A percentile compares a stretch with the other conserved stretches of the same genome.
Conservation (phyloP, 2,888 invertebrate genomes). For the Lamproptera curius region DNA sequence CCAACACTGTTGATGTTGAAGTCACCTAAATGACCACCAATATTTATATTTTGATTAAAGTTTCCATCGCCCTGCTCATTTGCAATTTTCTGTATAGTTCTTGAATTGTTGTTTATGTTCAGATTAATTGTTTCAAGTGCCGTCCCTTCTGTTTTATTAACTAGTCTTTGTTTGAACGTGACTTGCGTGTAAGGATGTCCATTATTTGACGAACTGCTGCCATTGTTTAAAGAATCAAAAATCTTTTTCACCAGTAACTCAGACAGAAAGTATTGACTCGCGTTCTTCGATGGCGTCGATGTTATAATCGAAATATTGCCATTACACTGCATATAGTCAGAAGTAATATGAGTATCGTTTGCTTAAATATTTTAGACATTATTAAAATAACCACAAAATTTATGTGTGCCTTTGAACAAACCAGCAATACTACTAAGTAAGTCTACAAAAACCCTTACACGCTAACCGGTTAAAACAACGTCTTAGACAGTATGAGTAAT, state of each 20-base stretch:
- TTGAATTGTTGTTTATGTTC: no score
- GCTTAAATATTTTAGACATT: neutral
- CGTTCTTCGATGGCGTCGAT: neutral
- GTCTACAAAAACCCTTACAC: no score
- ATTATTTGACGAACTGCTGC: neutral
- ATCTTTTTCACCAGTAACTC: constrained; percentile 1
- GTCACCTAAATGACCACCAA: constrained; percentile 7
- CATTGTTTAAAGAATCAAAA: neutral
- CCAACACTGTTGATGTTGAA: constrained; percentile 9
- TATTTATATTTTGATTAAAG: constrained; percentile 6
- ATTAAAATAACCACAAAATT: neutral
- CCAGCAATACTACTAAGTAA: no score
- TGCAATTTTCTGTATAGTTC: constrained; percentile 3
- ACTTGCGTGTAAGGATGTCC: neutral
- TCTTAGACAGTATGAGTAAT: no score
- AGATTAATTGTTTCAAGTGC: neutral
- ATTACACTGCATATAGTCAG: constrained; percentile 1
- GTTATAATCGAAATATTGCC: neutral
- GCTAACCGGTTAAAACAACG: no score
- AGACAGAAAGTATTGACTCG: neutral
- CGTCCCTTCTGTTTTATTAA: neutral
- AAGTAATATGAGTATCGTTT: constrained; percentile 4
- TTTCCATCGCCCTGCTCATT: constrained; percentile 10
- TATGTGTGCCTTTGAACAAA: constrained; percentile 1
- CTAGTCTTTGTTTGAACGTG: neutral